phyloP scores from a whole-genome alignment of 2,888 invertebrate genomes.

The Octodonta nipae region DNA sequence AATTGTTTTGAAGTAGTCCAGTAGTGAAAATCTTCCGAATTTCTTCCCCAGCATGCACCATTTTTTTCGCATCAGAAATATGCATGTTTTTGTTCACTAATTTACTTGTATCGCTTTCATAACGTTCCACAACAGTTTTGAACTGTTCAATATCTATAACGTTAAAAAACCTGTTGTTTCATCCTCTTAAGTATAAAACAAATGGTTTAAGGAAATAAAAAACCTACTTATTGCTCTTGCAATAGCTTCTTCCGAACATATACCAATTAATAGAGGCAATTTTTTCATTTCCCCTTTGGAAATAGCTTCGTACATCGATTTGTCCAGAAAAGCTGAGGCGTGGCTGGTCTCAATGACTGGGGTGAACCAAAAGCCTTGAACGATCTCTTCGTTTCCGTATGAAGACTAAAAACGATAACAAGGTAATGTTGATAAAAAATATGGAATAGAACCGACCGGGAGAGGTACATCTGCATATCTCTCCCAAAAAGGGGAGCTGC shows the following conservation, averaged over 20 bases:
- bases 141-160: constrained; percentile 1
- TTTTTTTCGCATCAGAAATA: constrained; percentile 7
- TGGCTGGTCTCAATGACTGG: constrained; percentile 16
- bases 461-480: no score
- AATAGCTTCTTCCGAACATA: constrained; percentile 16
- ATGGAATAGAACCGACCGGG: no score
- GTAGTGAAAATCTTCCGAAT: constrained; percentile 6
- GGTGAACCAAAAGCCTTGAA: constrained; percentile 15
- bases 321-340: constrained; percentile 16
- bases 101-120: constrained; percentile 10
- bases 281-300: constrained; percentile 12
- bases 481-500: no score
- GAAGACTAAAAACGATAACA: constrained; percentile 13
- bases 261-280: constrained; percentile 17
- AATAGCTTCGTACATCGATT: constrained; percentile 13
- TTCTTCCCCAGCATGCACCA: constrained; percentile 1
- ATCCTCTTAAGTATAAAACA: not conserved
- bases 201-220: not conserved
- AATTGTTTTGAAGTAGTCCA: constrained; percentile 6
- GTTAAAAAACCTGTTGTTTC: not conserved
- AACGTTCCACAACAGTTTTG: constrained; percentile 3
- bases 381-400: constrained; percentile 14
- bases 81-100: constrained; percentile 16
- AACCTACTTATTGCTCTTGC: constrained; percentile 6
- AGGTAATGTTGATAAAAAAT: no score